Conservation (phyloP, 2,888 invertebrate species). For the Sympetrum striolatum region DNA sequence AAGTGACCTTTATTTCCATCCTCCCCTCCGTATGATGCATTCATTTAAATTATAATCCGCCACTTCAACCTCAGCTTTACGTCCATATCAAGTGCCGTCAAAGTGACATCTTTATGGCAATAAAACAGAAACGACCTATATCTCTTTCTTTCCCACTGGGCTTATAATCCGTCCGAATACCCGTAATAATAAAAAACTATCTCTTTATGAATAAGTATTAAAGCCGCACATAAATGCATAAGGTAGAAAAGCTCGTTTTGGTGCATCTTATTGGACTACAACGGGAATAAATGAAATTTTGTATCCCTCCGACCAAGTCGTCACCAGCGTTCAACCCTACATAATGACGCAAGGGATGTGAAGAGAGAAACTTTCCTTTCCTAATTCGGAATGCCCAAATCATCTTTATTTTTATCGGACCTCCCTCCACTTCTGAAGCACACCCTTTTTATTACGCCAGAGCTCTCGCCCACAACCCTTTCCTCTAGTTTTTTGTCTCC, state of each 20-base stretch:
- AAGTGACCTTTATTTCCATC: background rate
- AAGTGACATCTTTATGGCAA: background rate
- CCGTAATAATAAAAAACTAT: background rate
- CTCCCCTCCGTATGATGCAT: background rate
- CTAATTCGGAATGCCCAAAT: background rate
- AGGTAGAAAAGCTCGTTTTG: too few relatives aligned
- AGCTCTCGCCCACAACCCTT: background rate
- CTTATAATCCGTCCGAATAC: background rate
- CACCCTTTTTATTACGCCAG: background rate
- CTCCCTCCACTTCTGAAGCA: background rate
- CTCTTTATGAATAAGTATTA: background rate
- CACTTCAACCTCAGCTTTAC: background rate
- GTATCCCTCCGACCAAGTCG: too few relatives aligned
- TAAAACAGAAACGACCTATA: background rate
- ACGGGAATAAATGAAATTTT: too few relatives aligned
- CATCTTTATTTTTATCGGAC: background rate
- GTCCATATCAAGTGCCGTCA: background rate
- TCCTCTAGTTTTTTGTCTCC: background rate
- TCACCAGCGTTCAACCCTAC: too few relatives aligned
- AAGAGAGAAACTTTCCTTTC: background rate
- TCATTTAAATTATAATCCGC: slow-evolving; percentile 20
- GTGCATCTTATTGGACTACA: too few relatives aligned
- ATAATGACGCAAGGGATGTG: background rate
- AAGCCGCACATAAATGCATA: background rate
- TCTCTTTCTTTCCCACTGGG: background rate